A percentile compares a stretch with the other conserved stretches of the same genome.
These are phyloP conservation scores for Phlogophora meticulosa DNA, from an alignment of 2,888 invertebrate species.

Conservation along the genomic window DNA sequence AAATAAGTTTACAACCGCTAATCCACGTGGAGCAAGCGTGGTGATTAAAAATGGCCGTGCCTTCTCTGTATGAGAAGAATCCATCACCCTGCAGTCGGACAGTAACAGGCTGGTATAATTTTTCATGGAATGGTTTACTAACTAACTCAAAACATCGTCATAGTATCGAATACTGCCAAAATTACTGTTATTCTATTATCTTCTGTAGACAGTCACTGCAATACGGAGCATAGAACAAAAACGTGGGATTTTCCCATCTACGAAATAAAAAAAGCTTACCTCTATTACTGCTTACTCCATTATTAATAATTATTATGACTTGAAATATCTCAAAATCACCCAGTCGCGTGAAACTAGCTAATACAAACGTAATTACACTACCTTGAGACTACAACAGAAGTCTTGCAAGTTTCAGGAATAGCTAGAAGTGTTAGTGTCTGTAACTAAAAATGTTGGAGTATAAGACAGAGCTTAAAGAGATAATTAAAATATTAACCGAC, in stretches of 20 bases:
- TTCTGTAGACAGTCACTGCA: constrained; percentile 1
- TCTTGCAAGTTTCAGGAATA: constrained; percentile 10
- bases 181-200: background rate
- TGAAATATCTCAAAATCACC: constrained; percentile 33
- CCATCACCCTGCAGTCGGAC: no score
- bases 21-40: no score
- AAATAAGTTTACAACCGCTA: no score
- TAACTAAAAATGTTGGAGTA: no score
- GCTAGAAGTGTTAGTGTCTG: background rate
- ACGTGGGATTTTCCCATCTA: constrained; percentile 45
- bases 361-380: constrained; percentile 21
- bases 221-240: constrained; percentile 18
- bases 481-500: no score
- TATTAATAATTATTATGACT: constrained; percentile 41
- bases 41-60: no score
- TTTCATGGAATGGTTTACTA: no score
- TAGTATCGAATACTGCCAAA: background rate
- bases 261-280: constrained; percentile 39
- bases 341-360: constrained; percentile 21
- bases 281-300: constrained; percentile 40
- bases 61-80: no score
- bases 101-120: no score
- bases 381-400: constrained; percentile 17
- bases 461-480: no score
- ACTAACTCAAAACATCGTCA: background rate